Conservation (phyloP, 2,888 invertebrate genomes). For the Eumerus sabulonum region DNA sequence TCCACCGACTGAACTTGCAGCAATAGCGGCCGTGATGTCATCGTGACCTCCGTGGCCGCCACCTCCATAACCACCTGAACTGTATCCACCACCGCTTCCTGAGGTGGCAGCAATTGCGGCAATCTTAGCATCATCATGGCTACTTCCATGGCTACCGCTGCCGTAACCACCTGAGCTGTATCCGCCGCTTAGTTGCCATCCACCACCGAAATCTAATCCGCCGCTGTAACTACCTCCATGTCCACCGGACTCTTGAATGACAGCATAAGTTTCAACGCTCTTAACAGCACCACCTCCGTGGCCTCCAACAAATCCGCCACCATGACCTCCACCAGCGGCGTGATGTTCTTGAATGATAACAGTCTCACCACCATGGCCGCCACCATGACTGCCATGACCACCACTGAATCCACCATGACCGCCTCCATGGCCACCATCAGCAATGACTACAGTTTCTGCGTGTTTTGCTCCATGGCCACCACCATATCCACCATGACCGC, state of each 20-base stretch:
- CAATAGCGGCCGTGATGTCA: conserved; percentile 54
- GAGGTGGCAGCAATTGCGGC: conserved; percentile 58
- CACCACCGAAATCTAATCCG: conserved; percentile 36
- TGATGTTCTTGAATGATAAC: conserved; percentile 4
- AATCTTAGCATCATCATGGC: conserved; percentile 42
- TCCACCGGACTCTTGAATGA: conserved; percentile 51
- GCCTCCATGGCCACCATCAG: conserved; percentile 39
- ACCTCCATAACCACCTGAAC: conserved; percentile 10
- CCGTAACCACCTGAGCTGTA: conserved; percentile 28
- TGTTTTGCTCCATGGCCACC: conserved; percentile 45
- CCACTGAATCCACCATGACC: conserved; percentile 39
- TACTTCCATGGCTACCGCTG: conserved; percentile 38
- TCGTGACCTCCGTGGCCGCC: conserved; percentile 40
- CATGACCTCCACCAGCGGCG: conserved; percentile 14
- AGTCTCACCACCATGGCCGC: conserved; percentile 15
- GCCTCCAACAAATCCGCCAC: conserved; percentile 22
- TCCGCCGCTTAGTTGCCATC: conserved; percentile 56
- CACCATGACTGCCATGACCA: conserved; percentile 13
- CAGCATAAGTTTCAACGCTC: conserved; percentile 49
- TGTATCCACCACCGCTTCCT: conserved; percentile 1
- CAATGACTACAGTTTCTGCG: conserved; percentile 45
- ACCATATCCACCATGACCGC: conserved; percentile 21
- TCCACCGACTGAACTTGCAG: conserved; percentile 30
- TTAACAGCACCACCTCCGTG: conserved; percentile 41
- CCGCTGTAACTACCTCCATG: conserved; percentile 44